These are phyloP conservation scores for Casuarius casuarius DNA, from an alignment of 2,113 vertebrate genomes.

Conservation along the genomic window DNA sequence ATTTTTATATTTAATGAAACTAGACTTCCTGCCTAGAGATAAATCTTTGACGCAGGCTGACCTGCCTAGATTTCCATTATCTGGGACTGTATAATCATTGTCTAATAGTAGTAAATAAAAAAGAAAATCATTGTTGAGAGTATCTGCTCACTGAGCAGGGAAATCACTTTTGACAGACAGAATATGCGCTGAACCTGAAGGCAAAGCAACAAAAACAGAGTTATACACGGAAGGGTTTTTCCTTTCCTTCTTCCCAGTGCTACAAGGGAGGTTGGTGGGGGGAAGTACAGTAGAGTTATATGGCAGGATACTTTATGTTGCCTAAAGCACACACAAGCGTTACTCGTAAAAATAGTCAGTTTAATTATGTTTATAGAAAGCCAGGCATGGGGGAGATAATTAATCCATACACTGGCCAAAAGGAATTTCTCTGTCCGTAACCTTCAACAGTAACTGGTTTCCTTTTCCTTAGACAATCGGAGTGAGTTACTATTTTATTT, in stretches of 20 bases:
- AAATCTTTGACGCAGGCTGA: background rate
- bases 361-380: conserved; percentile 38
- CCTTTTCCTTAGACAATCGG: background rate
- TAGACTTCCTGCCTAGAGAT: conserved; percentile 12
- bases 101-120: conserved; percentile 25
- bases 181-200: conserved; percentile 38
- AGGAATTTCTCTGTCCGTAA: background rate
- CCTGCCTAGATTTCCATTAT: conserved; percentile 18
- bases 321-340: background rate
- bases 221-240: background rate
- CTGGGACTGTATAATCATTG: background rate
- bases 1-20: conserved; percentile 14
- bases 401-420: background rate
- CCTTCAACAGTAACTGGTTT: background rate
- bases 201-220: background rate
- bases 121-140: background rate
- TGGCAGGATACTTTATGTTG: conserved; percentile 37
- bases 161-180: conserved; percentile 63
- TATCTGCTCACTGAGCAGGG: conserved; percentile 54
- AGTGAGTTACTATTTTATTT: background rate
- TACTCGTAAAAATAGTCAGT: background rate
- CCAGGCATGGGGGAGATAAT: background rate
- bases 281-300: background rate
- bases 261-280: background rate
- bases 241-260: background rate